phyloP scores from a whole-genome alignment of 2,888 invertebrate genomes.

The Rotaria macrura region DNA sequence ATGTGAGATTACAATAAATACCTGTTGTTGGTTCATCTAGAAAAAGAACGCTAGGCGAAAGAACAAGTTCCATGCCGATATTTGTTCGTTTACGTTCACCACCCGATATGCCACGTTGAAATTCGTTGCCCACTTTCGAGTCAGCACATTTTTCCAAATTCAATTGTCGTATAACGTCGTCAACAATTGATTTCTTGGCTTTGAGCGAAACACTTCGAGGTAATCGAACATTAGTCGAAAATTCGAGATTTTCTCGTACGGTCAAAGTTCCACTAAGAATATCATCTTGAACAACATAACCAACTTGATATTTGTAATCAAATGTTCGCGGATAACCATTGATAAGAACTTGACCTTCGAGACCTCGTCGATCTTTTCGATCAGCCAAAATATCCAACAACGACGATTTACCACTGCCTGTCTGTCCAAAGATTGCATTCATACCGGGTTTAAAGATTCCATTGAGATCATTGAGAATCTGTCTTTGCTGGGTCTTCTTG shows the following conservation, averaged over 20 bases:
- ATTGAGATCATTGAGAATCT: constrained; percentile 37
- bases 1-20: not conserved
- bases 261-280: constrained; percentile 48
- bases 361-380: constrained; percentile 42
- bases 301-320: constrained; percentile 49
- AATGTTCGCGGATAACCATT: constrained; percentile 44
- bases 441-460: constrained; percentile 46
- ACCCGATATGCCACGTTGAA: constrained; percentile 49
- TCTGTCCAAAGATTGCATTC: constrained; percentile 49
- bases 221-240: constrained; percentile 42
- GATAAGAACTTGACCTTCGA: constrained; percentile 42
- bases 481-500: not conserved
- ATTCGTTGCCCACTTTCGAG: constrained; percentile 48
- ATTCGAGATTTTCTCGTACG: constrained; percentile 38
- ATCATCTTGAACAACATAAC: constrained; percentile 51
- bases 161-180: constrained; percentile 44
- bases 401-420: constrained; percentile 50
- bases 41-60: constrained; percentile 47
- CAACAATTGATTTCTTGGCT: constrained; percentile 40
- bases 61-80: constrained; percentile 51
- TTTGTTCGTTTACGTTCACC: constrained; percentile 49
- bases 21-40: constrained; percentile 50
- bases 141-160: constrained; percentile 44
- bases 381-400: constrained; percentile 47
- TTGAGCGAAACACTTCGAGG: constrained; percentile 36